These are phyloP conservation scores for Trematomus bernacchii DNA, from an alignment of 2,797 vertebrate genomes.

Conservation along the genomic window DNA sequence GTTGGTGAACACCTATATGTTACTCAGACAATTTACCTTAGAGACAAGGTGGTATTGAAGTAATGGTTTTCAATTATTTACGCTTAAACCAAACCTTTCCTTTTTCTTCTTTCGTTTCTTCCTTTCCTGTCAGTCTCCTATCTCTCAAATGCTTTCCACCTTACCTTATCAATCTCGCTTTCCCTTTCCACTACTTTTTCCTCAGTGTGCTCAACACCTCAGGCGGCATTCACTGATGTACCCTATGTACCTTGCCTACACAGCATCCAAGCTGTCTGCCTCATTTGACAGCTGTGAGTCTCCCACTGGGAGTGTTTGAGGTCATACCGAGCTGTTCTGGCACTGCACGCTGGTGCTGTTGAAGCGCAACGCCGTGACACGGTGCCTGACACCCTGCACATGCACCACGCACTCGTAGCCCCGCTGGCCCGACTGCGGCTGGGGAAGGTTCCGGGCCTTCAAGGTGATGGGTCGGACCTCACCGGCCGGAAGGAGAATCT, in stretches of 20 bases:
- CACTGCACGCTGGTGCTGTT: conserved; percentile 99
- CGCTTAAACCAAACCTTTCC: background rate
- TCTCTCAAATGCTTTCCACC: conserved; percentile 22
- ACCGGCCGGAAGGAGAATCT: conserved; percentile 94
- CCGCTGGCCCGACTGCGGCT: conserved; percentile 95
- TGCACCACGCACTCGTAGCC: conserved; percentile 95
- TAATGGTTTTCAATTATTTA: conserved; percentile 11
- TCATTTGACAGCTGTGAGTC: conserved; percentile 70
- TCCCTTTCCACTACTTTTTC: conserved; percentile 44
- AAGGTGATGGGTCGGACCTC: conserved; percentile 95
- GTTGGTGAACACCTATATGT: conserved; percentile 16
- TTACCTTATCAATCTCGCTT: conserved; percentile 36
- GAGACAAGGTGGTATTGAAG: conserved; percentile 14
- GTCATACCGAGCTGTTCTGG: conserved; percentile 96
- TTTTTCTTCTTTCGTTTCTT: background rate
- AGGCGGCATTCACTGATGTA: conserved; percentile 59
- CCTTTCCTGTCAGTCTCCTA: conserved; percentile 10
- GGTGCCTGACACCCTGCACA: conserved; percentile 90
- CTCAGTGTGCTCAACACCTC: conserved; percentile 47
- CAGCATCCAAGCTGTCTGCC: conserved; percentile 63
- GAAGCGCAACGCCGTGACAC: conserved; percentile 96
- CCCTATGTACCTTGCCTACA: conserved; percentile 63
- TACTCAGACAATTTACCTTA: conserved; percentile 16
- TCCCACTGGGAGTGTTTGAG: conserved; percentile 68
- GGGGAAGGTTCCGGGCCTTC: conserved; percentile 93